Base-by-base conservation (phyloP, 2,113 vertebrate species). In the Osmerus eperlanus region DNA sequence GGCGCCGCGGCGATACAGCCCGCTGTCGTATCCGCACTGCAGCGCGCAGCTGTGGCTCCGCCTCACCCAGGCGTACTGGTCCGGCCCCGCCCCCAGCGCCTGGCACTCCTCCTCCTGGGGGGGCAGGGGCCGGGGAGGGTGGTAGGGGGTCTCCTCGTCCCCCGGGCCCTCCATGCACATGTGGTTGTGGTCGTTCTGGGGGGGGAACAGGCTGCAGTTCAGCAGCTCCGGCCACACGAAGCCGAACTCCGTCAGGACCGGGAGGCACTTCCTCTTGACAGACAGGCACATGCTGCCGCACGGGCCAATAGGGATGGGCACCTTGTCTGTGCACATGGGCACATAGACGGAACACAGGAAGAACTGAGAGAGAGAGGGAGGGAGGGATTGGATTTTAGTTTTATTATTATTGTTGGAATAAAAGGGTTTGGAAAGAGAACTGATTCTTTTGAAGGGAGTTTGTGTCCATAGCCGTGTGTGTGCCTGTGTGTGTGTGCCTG, bases 141-240 rank as follows among this genome's bases (percentile, higher is more conserved):
- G 94, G 61, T 93, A 90, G 0, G 94, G 94, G 0, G 92, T 88
- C 32, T 98, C 98, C 81, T 99, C 96, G 0, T 99, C 97, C 0
- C 94, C 94, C 0, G 98, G 97, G 11, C 98, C 98, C 82, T 99
- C 97, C 98, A 99, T 99, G 78, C 97, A 99, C 97, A 99, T 99
- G 89, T 98, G 95, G 85, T 98, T 96, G 90, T 99, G 96, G 89
- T 99, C 97, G 0, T 99, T 99, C 84, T 96, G 96, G 0, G 98
- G 98, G 0, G 97, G 98, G 83, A 99, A 99, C 63, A 94, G 95
- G 89, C 96, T 98, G 93, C 98, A 99, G 91, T 99, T 99, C 3
- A 99, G 88, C 70, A 92, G 92, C 74, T 98, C 95, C 0, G 98
- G 98, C 98, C 98, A 99, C 60, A 92, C 93, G 80, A 98, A 99